These are phyloP conservation scores for Battus philenor DNA, from an alignment of 1,140 invertebrate genomes.

Conservation along the genomic window DNA sequence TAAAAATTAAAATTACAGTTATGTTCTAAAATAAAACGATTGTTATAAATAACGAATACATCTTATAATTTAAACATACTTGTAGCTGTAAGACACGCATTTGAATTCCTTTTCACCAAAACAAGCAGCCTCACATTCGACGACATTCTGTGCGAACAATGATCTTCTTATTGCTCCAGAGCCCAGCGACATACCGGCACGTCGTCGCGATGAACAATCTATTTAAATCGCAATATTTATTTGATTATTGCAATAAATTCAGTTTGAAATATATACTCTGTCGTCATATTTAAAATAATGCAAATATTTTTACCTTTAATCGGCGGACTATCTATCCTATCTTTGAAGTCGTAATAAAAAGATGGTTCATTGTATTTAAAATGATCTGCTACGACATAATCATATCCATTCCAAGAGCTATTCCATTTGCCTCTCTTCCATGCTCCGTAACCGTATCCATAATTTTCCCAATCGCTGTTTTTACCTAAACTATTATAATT, in stretches of 20 bases:
- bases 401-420: conserved; percentile 30
- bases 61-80: conserved; percentile 72
- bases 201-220: conserved; percentile 85
- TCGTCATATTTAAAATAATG: too few species aligned
- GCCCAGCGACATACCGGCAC: conserved; percentile 83
- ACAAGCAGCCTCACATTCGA: conserved; percentile 85
- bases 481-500: conserved; percentile 50
- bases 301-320: conserved; percentile 31
- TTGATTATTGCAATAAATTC: conserved; percentile 4
- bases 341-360: conserved; percentile 23
- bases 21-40: too few species aligned
- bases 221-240: conserved; percentile 29
- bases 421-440: conserved; percentile 53
- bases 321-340: conserved; percentile 36
- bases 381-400: conserved; percentile 31
- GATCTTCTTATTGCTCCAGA: conserved; percentile 80
- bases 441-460: conserved; percentile 42
- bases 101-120: conserved; percentile 81
- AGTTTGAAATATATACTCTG: too few species aligned
- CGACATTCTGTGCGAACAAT: conserved; percentile 79
- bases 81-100: conserved; percentile 86
- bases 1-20: too few species aligned
- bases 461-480: conserved; percentile 24
- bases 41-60: too few species aligned
- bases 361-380: conserved; percentile 20